phyloP scores from a whole-genome alignment of 2,888 invertebrate genomes.

The Globia sparganii region DNA sequence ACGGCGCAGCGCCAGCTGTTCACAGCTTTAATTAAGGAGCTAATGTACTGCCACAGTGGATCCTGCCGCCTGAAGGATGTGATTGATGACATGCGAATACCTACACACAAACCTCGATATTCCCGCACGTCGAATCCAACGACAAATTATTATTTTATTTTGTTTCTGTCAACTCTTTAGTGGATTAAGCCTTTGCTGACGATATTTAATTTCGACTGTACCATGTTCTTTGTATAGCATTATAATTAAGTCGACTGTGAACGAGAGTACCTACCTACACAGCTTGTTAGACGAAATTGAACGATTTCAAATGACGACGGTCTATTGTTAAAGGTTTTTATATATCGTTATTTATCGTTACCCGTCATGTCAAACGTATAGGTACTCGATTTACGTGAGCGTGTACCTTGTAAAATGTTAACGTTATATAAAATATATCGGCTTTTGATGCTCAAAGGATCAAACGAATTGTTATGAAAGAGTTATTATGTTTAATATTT shows the following conservation, averaged over 20 bases:
- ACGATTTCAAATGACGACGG: conserved; percentile 43
- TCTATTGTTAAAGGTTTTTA: conserved; percentile 43
- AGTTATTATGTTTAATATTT: conserved; percentile 45
- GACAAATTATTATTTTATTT: conserved; percentile 81
- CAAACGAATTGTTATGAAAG: conserved; percentile 45
- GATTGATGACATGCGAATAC: conserved; percentile 83
- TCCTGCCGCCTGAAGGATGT: conserved; percentile 78
- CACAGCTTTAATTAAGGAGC: conserved; percentile 88
- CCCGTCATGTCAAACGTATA: conserved; percentile 48
- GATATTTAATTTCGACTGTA: conserved; percentile 64
- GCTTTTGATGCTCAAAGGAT: conserved; percentile 49
- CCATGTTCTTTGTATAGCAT: conserved; percentile 38
- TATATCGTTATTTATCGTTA: conserved; percentile 41
- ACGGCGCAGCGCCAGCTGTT: conserved; percentile 83
- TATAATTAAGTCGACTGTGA: conserved; percentile 48
- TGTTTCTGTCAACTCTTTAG: conserved; percentile 77
- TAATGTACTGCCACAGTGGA: conserved; percentile 83
- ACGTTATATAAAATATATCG: conserved; percentile 35
- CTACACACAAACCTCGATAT: conserved; percentile 57
- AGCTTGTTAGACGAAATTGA: conserved; percentile 41
- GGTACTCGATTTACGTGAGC: conserved; percentile 44
- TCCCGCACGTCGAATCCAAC: conserved; percentile 67
- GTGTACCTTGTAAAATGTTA: conserved; percentile 44
- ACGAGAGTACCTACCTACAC: conserved; percentile 25
- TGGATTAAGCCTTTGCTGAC: conserved; percentile 71